A percentile compares a stretch with the other conserved stretches of the same genome.
Conservation (phyloP, 2,113 vertebrate species). For the Crotalus horridus region DNA sequence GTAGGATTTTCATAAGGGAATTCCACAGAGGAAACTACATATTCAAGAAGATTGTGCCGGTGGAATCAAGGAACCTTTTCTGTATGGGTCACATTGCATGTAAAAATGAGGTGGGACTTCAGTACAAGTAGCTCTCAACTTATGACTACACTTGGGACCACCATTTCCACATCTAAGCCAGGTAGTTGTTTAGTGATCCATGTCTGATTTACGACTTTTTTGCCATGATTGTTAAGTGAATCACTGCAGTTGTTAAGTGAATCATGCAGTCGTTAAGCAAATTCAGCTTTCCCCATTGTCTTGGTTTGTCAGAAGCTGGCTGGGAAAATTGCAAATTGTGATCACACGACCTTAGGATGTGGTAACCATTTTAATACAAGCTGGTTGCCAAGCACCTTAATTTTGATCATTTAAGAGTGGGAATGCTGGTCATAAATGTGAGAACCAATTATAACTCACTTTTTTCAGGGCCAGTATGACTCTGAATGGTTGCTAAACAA, state of each 20-base stretch:
- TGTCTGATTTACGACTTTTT: not conserved
- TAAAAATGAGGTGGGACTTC: not conserved
- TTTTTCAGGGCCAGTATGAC: not conserved
- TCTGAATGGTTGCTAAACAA: not conserved
- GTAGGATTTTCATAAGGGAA: not conserved
- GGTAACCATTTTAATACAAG: not conserved
- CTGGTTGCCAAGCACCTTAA: not conserved
- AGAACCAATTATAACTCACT: not conserved
- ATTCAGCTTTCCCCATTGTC: not conserved
- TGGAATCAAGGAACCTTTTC: not conserved
- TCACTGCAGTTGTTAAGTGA: not conserved
- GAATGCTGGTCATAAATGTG: not conserved
- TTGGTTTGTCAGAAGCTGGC: not conserved
- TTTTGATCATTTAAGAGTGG: not conserved
- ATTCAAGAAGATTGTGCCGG: not conserved
- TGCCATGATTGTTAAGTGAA: not conserved
- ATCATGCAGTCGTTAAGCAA: not conserved
- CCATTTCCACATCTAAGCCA: not conserved
- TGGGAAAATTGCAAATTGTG: not conserved
- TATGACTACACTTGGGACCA: not conserved
- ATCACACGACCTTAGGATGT: not conserved
- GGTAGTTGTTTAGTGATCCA: not conserved
- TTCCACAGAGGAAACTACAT: not conserved
- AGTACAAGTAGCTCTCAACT: not conserved
- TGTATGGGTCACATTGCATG: not conserved